Percentiles rank a stretch among this genome's conserved stretches.
Evolutionary conservation across 1,140 invertebrate species (phyloP).

Genomic region (Pogonognathellus flavescens): DNA sequence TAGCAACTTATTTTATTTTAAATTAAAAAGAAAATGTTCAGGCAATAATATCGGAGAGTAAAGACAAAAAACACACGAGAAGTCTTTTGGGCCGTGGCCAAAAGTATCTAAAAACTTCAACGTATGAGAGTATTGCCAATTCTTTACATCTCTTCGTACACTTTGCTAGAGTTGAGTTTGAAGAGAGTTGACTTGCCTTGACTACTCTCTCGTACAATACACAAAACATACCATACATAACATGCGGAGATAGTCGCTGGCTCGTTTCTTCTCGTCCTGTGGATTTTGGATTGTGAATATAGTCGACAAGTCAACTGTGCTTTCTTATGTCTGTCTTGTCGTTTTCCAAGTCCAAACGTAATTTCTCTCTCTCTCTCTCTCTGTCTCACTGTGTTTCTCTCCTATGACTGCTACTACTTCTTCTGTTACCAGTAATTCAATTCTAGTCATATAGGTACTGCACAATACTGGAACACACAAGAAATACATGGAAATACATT

Average conservation of each 20-base stretch:
- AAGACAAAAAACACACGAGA: constrained; percentile 26
- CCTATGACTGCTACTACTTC: neutral
- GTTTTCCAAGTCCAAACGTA: constrained; percentile 3
- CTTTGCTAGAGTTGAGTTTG: constrained; percentile 28
- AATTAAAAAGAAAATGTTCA: constrained; percentile 46
- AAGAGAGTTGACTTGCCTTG: constrained; percentile 31
- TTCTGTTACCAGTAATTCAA: no score
- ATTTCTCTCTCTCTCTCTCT: neutral
- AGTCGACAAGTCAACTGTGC: constrained; percentile 16
- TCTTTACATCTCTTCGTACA: constrained; percentile 1
- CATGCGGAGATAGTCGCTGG: neutral
- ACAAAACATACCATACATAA: constrained; percentile 37
- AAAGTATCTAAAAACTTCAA: constrained; percentile 40
- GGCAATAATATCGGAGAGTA: constrained; percentile 26
- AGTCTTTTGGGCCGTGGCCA: constrained; percentile 9
- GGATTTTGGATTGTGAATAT: neutral
- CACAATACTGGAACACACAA: neutral
- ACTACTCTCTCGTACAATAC: constrained; percentile 21
- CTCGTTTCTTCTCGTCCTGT: no score
- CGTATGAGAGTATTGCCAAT: constrained; percentile 45
- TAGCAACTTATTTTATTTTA: constrained; percentile 51
- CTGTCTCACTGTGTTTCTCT: neutral
- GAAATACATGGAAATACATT: neutral
- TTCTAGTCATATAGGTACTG: neutral
- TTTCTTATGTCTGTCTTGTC: constrained; percentile 24